Evolutionary conservation across 2,797 vertebrate species (phyloP), one percentile per base, ranked within the genome.

Genomic region (Xenentodon cancila): DNA sequence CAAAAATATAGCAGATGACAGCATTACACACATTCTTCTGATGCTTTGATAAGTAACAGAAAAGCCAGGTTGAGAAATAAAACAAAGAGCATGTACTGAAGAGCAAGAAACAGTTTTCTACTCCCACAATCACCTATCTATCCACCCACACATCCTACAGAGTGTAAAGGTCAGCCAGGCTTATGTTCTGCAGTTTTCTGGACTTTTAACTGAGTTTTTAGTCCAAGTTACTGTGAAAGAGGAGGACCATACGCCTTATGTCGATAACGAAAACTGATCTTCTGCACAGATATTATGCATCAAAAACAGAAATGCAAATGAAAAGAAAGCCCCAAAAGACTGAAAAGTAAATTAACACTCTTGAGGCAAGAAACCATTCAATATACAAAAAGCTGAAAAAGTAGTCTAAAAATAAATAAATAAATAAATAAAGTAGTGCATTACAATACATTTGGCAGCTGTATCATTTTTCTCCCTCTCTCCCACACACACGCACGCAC

Each of bases 131-230:
- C 18, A 8, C 79, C 75, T 55, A 70, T 61, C 61, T 20, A 63
- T 51, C 67, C 73, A 62, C 84, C 81, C 72, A 85, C 84, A 73
- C 68, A 56, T 63, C 27, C 52, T 47, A 27, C 53, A 64, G 49
- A 82, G 71, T 70, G 69, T 71, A 84, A 53, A 80, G 84, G 79
- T 84, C 73, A 82, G 52, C 27, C n/a, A n/a, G 50, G 42, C 62
- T 67, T 25, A 55, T 56, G 72, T 71, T 81, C 59, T 79, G 65
- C 69, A 77, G 34, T 62, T 73, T 58, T 56, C 17, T 62, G 75
- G 75, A 68, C 47, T 62, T 75, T 64, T 37, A 55, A 13, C 9
- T 53, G 20, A 68, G 19, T 37, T 12, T 80, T 58, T 9, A 59
- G 37, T 27, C 30, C n/a, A 64, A 13, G 40, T 46, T 67, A 9